phyloP scores from a whole-genome alignment of 2,113 vertebrate species.

The Odontesthes bonariensis region DNA sequence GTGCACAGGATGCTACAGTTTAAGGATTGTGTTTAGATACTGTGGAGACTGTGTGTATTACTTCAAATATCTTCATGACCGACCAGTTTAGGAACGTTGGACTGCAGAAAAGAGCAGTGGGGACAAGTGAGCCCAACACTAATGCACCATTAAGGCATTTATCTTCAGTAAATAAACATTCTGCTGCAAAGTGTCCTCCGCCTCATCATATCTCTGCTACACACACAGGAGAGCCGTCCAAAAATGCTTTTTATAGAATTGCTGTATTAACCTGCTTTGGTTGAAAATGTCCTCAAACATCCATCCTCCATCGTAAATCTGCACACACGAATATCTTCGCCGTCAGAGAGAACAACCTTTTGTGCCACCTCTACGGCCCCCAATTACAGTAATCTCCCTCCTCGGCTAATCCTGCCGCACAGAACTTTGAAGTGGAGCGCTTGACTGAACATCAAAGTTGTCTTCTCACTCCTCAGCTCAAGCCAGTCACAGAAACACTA shows the following conservation, averaged over 20 bases:
- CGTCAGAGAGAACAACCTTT: slow-evolving; percentile 56
- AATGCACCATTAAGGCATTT: not conserved
- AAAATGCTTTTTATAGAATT: slow-evolving; percentile 20
- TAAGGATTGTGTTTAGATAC: too few species aligned
- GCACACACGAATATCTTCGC: slow-evolving; percentile 12
- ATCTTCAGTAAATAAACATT: not conserved
- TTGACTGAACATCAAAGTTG: slow-evolving; percentile 69
- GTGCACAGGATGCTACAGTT: too few species aligned
- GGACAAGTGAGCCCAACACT: not conserved
- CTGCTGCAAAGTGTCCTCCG: slow-evolving; percentile 1
- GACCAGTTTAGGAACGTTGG: too few species aligned
- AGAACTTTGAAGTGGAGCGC: slow-evolving; percentile 65
- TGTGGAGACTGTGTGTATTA: too few species aligned
- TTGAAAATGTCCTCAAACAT: slow-evolving; percentile 4
- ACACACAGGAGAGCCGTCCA: not conserved
- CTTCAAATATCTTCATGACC: too few species aligned
- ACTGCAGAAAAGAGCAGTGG: too few species aligned
- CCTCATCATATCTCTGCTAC: not conserved
- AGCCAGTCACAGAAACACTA: slow-evolving; percentile 36
- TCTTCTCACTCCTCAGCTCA: slow-evolving; percentile 34
- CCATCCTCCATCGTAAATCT: too few species aligned
- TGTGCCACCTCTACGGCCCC: slow-evolving; percentile 67
- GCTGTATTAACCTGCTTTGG: not conserved
- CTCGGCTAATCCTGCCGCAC: slow-evolving; percentile 58
- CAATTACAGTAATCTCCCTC: slow-evolving; percentile 75